phyloP scores from a whole-genome alignment of 2,888 invertebrate genomes.

The Nephrotoma flavescens region DNA sequence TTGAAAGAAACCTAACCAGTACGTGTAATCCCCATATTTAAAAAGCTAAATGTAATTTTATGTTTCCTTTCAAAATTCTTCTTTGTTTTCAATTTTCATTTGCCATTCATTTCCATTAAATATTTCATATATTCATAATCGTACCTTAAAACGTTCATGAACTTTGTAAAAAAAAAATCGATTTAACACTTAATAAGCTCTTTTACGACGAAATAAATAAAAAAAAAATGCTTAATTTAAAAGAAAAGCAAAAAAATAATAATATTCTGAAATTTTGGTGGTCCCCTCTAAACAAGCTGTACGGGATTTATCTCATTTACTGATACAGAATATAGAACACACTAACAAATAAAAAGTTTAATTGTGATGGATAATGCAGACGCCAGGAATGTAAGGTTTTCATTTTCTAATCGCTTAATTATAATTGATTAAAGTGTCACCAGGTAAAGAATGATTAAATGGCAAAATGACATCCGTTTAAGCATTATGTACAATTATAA shows the following conservation, averaged over 20 bases:
- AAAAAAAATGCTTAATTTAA: not conserved
- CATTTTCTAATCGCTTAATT: too few relatives aligned
- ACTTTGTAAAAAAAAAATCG: not conserved
- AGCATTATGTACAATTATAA: too few relatives aligned
- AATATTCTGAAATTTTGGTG: too few relatives aligned
- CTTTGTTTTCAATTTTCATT: not conserved
- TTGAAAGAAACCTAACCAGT: not conserved
- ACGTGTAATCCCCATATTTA: not conserved
- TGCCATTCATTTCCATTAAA: not conserved
- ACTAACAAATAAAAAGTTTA: too few relatives aligned
- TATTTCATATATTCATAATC: not conserved
- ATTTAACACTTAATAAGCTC: not conserved
- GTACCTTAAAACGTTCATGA: not conserved
- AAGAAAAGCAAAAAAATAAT: not conserved
- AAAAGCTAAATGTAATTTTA: not conserved
- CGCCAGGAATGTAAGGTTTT: too few relatives aligned
- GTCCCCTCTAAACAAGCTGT: too few relatives aligned
- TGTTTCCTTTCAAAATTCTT: not conserved
- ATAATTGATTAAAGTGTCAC: too few relatives aligned
- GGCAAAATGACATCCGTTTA: too few relatives aligned
- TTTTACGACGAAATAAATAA: not conserved
- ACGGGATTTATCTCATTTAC: too few relatives aligned
- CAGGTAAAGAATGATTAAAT: too few relatives aligned
- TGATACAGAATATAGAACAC: too few relatives aligned
- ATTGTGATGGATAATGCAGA: too few relatives aligned